Percentiles rank a stretch among this genome's conserved stretches.
Conservation (phyloP, 2,797 vertebrate genomes). For the Myotis myotis region DNA sequence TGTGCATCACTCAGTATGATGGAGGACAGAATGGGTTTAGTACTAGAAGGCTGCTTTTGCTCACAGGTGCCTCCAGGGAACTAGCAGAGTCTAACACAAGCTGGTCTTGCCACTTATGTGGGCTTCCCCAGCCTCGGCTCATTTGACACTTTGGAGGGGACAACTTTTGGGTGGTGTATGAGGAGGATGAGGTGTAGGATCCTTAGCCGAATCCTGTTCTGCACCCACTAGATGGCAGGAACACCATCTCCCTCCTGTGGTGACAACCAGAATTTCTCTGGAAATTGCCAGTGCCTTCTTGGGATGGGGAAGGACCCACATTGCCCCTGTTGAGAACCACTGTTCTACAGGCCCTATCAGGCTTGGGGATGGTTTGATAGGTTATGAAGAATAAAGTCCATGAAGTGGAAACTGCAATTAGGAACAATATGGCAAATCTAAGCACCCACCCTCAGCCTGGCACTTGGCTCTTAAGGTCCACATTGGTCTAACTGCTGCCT, state of each 20-base stretch:
- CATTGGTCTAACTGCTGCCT: background rate
- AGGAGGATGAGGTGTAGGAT: background rate
- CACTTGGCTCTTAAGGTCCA: background rate
- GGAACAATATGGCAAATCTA: background rate
- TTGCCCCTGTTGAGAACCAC: background rate
- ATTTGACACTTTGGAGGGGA: no score
- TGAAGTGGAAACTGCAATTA: background rate
- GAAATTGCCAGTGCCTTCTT: background rate
- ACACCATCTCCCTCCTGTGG: background rate
- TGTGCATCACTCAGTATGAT: fast-evolving
- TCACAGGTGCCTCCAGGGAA: fast-evolving
- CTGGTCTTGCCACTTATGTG: no score
- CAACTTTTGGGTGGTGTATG: background rate
- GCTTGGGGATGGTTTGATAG: background rate
- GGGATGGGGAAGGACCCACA: background rate
- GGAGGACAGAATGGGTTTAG: background rate
- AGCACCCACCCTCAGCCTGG: fast-evolving
- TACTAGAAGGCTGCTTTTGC: background rate
- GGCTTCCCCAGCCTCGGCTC: background rate
- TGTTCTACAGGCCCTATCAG: background rate
- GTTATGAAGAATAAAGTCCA: background rate
- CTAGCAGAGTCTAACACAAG: background rate
- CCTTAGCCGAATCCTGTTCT: background rate
- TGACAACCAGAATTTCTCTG: background rate
- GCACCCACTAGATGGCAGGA: background rate